Base-by-base conservation (phyloP, 1,140 invertebrate species). In the Temnothorax curvispinosus region DNA sequence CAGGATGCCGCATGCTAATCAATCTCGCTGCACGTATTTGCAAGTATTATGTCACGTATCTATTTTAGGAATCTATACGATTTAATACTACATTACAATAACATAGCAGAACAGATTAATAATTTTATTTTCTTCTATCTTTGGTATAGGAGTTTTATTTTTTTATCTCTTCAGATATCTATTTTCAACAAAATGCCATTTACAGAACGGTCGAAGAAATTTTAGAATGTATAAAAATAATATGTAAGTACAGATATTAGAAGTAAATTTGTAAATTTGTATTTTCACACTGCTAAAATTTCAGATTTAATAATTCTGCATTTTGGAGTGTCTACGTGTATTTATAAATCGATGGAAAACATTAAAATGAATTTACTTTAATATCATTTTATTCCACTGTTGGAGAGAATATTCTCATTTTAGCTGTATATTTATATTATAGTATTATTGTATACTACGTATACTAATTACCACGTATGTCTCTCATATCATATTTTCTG, bases 1-100 rank as follows among this genome's bases (percentile, higher is more conserved):
- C 44, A 41, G 77, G 8, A 54, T 35, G 13, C 77, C 47, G 44
- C 44, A 69, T 69, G 47, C 77, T 69, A 56, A 56, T 72, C 21
- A 72, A 72, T 81, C 72, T 56, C 6, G 21, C 50, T 56, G 58
- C 44, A 50, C 65, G 7, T 44, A 56, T 56, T 56, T 56, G 78
- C 65, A 35, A 54, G 78, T 7, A 56, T 81, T 81, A 58, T 15
- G 21, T 72, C 52, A 54, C 3, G 65, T 41, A n/a, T 41, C 52
- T 56, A 38, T 32, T 32, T 21, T 0, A 44, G n/a, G 13, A 54
- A 69, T 18, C 9, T 18, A 2, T 32, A 38, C 9, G 5, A 71
- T 56, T 56, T 38, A 1, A 60, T 54, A 7, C 0, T 18, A 27
- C 27, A 27, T 27, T 27, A 27, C 1, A 18, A 3, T 6, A 15